phyloP scores from a whole-genome alignment of 2,888 invertebrate species.

The Tipula unca region DNA sequence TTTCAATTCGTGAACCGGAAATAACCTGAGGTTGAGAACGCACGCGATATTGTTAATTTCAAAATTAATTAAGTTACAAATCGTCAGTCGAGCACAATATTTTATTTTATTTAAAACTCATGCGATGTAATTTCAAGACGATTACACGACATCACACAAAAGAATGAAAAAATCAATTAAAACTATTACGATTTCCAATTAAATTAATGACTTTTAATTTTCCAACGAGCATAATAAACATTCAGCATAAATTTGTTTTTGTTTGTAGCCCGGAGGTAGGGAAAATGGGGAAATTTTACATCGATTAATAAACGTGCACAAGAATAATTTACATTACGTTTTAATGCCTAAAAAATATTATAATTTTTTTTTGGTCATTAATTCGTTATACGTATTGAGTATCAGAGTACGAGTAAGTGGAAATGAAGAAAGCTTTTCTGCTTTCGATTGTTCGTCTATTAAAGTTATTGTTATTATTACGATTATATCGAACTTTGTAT shows the following conservation, averaged over 20 bases:
- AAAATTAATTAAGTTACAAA: too few relatives aligned
- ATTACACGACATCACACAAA: background rate
- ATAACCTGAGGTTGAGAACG: too few relatives aligned
- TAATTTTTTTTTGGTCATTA: background rate
- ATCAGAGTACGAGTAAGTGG: background rate
- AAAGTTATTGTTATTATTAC: background rate
- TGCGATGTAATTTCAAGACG: background rate
- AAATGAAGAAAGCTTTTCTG: background rate
- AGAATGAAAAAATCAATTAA: background rate
- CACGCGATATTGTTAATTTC: too few relatives aligned
- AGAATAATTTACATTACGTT: conserved; percentile 4
- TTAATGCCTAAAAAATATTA: background rate
- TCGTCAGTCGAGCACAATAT: too few relatives aligned
- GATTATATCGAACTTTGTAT: background rate
- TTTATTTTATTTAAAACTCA: too few relatives aligned
- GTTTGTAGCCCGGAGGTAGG: background rate
- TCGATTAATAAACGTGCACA: background rate
- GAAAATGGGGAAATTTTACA: background rate
- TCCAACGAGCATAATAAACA: background rate
- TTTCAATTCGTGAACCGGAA: too few relatives aligned
- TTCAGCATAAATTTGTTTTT: background rate
- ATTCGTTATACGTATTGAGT: background rate
- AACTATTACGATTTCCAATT: background rate
- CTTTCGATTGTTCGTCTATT: background rate
- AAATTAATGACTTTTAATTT: background rate